phyloP scores from a whole-genome alignment of 2,113 vertebrate species.

The Poeciliopsis turrubarensis region DNA sequence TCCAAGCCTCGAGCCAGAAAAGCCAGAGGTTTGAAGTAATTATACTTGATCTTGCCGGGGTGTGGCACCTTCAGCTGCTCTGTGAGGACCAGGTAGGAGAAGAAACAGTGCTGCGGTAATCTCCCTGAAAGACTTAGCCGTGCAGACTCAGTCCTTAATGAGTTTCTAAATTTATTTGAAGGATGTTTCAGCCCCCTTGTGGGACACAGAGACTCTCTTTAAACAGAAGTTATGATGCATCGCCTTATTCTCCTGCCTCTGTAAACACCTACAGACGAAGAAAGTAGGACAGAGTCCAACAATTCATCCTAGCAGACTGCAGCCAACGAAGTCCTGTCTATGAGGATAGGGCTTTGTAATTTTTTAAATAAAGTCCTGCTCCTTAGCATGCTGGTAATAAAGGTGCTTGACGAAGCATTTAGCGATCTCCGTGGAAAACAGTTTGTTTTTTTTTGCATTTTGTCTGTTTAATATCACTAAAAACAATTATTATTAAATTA shows the following conservation, averaged over 20 bases:
- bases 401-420: neutral
- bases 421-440: too few relatives aligned
- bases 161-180: conserved; percentile 69
- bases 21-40: conserved; percentile 48
- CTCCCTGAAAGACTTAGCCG: conserved; percentile 45
- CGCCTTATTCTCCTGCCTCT: conserved; percentile 16
- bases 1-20: conserved; percentile 26
- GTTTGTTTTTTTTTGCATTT: too few relatives aligned
- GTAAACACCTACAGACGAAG: conserved; percentile 26
- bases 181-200: conserved; percentile 66
- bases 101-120: conserved; percentile 35
- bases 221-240: conserved; percentile 59
- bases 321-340: neutral
- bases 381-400: neutral
- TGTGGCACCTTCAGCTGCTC: conserved; percentile 30
- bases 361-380: neutral
- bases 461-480: too few relatives aligned
- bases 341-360: conserved; percentile 15
- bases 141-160: conserved; percentile 52
- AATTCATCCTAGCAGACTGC: conserved; percentile 27
- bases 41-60: conserved; percentile 41
- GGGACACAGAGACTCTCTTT: conserved; percentile 55
- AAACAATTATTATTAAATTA: too few relatives aligned
- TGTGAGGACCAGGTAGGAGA: conserved; percentile 39
- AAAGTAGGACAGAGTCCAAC: conserved; percentile 45